Base-by-base conservation (phyloP, 1,140 invertebrate species). In the Galleria mellonella region DNA sequence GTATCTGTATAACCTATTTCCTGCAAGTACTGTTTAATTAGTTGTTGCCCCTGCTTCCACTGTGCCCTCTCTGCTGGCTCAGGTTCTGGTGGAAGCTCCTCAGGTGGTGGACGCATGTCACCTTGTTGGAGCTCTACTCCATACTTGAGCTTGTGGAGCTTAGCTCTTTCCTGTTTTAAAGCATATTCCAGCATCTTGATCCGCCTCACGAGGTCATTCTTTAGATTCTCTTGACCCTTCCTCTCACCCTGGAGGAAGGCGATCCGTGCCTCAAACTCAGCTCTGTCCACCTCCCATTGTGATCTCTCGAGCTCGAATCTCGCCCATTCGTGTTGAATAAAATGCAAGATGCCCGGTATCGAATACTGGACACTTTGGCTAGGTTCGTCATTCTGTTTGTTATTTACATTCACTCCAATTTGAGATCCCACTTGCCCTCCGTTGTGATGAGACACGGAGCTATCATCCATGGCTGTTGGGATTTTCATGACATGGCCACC, bases 171-270 rank as follows among this genome's bases (percentile, higher is more conserved):
- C 88, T 99, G 97, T 83, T 98, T 98, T 47, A 99, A 87, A 41
- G 97, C 97, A 90, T 97, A 99, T 87, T 99, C 98, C 54, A 99
- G 88, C 98, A 99, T 99, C 90, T 99, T 99, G 79, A 99, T 99
- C 85, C 98, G 91, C 72, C 98, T 91, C 31, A 99, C 96, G 47
- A 99, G 88, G 88, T 99, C 98, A 88, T 98, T 97, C 88, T 99
- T 99, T 58, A 99, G 89, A 89, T 99, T 99, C 88, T 99, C 98
- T 87, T 99, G 97, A 32, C 98, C 98, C 88, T 99, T 99, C 58
- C 98, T 90, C 89, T 99, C 98, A 9, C 98, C 98, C 89, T 99
- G 95, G 51, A 99, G 89, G 89, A 99, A 99, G 51, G 97, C 97
- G 84, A 99, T 99, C 79, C 96, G 91, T 32, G 98, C 97, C 93